Percentiles rank a stretch among this genome's conserved stretches.
Evolutionary conservation across 2,113 vertebrate species (phyloP).

Genomic region (Oreochromis spilurus): DNA sequence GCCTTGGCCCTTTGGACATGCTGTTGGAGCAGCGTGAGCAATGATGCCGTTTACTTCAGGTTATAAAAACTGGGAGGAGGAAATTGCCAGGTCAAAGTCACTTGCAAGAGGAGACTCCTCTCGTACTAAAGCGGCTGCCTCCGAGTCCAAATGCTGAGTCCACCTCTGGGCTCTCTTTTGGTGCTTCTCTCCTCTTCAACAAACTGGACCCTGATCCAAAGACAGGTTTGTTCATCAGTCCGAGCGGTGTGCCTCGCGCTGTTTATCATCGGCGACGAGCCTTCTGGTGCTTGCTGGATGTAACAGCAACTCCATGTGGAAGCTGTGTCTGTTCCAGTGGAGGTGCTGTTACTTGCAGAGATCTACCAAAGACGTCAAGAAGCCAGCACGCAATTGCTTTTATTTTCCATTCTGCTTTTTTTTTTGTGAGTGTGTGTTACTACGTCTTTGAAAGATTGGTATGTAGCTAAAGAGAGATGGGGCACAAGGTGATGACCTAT

Average conservation of each 20-base stretch:
- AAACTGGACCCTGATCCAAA: neutral
- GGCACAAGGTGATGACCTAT: conserved; percentile 78
- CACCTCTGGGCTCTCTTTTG: neutral
- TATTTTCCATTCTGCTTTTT: neutral
- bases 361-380: conserved; percentile 19
- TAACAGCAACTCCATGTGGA: conserved; percentile 86
- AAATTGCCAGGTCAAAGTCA: conserved; percentile 70
- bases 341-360: conserved; percentile 77
- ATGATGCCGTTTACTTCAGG: conserved; percentile 60
- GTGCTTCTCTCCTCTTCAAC: neutral
- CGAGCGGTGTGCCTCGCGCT: too few species aligned
- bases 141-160: neutral
- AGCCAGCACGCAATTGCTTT: neutral
- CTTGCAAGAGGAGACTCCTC: conserved; percentile 15
- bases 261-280: neutral
- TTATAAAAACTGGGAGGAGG: conserved; percentile 73
- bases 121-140: conserved; percentile 22
- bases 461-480: conserved; percentile 4
- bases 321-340: conserved; percentile 73
- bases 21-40: conserved; percentile 46
- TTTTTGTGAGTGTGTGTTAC: neutral
- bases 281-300: conserved; percentile 67
- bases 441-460: neutral
- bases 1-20: conserved; percentile 71
- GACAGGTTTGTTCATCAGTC: neutral